Conservation (phyloP, 2,888 invertebrate species). For the Tupiocoris notatus region DNA sequence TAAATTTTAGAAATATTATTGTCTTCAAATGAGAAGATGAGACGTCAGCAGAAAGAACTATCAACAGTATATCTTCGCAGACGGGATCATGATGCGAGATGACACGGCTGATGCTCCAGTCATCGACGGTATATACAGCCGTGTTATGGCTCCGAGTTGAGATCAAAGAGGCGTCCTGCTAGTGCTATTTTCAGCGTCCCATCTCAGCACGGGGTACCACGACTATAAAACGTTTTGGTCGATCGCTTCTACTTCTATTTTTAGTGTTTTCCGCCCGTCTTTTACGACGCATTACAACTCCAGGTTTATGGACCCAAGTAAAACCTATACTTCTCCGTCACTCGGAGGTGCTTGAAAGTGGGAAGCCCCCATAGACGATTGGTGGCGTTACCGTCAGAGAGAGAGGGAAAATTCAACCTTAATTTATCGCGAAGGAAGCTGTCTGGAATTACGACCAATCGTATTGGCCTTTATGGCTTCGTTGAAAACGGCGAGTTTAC, state of each 20-base stretch:
- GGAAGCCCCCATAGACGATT: not conserved
- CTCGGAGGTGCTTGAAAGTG: not conserved
- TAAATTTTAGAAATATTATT: no score
- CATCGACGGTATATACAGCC: no score
- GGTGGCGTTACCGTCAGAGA: no score
- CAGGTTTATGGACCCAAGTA: conserved; percentile 36
- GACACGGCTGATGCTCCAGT: conserved; percentile 23
- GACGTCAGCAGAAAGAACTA: no score
- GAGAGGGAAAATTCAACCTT: conserved; percentile 24
- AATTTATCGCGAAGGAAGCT: conserved; percentile 38
- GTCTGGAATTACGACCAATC: conserved; percentile 37
- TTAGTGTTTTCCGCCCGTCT: conserved; percentile 32
- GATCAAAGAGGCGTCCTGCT: conserved; percentile 22
- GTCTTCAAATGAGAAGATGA: no score
- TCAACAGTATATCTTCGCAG: no score
- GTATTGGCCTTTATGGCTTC: conserved; percentile 22
- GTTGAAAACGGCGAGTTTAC: conserved; percentile 13
- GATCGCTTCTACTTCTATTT: conserved; percentile 38
- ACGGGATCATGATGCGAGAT: not conserved
- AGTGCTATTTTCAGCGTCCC: conserved; percentile 37
- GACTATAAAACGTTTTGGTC: conserved; percentile 41
- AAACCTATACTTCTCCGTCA: not conserved
- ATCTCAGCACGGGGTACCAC: conserved; percentile 17
- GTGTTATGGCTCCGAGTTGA: not conserved
- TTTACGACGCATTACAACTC: conserved; percentile 36